A percentile compares a stretch with the other conserved stretches of the same genome.
These are phyloP conservation scores for Meles meles DNA, from an alignment of 2,113 vertebrate genomes.

Conservation along the genomic window DNA sequence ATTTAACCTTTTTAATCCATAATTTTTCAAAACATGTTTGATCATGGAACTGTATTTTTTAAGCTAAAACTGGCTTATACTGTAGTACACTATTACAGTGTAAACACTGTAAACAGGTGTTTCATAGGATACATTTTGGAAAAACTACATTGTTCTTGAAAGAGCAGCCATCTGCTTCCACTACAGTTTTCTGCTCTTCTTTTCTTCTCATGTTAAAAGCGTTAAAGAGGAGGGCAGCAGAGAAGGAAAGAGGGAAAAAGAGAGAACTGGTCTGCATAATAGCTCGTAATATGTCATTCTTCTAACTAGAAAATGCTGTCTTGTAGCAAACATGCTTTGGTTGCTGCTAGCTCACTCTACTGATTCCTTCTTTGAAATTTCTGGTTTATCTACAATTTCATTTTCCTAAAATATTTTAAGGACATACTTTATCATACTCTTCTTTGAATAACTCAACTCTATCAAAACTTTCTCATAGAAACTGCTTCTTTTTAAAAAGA, in stretches of 20 bases:
- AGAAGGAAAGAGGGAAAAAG: background rate
- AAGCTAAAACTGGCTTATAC: background rate
- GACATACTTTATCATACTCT: background rate
- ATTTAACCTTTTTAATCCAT: background rate
- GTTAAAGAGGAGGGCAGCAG: background rate
- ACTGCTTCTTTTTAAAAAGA: background rate
- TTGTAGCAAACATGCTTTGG: background rate
- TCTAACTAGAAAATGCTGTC: background rate
- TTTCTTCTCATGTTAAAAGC: background rate
- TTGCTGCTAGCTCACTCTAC: background rate
- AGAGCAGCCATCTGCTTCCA: background rate
- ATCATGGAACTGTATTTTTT: background rate
- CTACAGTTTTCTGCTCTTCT: background rate
- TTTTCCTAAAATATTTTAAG: constrained; percentile 1
- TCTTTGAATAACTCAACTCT: background rate
- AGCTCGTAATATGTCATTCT: background rate
- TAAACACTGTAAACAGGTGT: background rate
- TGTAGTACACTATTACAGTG: background rate
- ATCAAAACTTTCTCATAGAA: constrained; percentile 1
- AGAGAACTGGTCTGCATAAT: background rate
- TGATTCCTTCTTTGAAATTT: constrained; percentile 18
- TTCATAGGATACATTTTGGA: background rate
- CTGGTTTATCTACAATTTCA: background rate
- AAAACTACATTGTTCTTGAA: background rate
- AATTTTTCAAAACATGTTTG: background rate